Percentiles rank a stretch among this genome's conserved stretches.
These are phyloP conservation scores for Taeniopygia guttata DNA, from an alignment of 2,797 vertebrate genomes.

Conservation along the genomic window DNA sequence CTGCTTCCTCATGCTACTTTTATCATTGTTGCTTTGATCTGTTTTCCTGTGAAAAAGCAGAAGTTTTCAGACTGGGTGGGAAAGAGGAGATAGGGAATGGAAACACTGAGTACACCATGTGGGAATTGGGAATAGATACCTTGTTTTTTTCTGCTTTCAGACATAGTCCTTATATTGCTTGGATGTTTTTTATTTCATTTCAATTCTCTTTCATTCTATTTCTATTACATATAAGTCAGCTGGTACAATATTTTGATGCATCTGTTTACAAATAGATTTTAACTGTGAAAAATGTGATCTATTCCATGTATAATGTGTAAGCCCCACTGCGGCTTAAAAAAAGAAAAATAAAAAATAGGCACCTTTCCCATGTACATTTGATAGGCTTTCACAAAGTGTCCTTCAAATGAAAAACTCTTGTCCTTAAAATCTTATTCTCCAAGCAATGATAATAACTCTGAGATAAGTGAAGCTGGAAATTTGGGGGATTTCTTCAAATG, in stretches of 20 bases:
- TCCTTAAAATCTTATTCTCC: background rate
- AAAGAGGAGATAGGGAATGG: background rate
- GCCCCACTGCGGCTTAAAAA: background rate
- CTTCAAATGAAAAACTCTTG: background rate
- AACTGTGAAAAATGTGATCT: constrained; percentile 8
- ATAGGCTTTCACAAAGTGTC: background rate
- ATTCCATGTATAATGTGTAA: background rate
- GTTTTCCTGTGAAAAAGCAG: background rate
- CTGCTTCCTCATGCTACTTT: background rate
- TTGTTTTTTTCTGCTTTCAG: background rate
- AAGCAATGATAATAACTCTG: background rate
- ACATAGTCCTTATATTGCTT: background rate
- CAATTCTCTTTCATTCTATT: background rate
- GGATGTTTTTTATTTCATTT: background rate
- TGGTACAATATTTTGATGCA: background rate
- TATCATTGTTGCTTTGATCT: background rate
- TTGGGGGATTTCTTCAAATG: background rate
- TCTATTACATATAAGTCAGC: background rate
- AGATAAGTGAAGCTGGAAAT: background rate
- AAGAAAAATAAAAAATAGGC: background rate
- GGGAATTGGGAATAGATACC: background rate
- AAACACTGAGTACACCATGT: background rate
- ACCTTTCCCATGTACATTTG: background rate
- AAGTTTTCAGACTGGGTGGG: background rate
- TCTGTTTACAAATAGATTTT: constrained; percentile 15